Conservation (phyloP, 2,113 vertebrate genomes). For the Ammodramus savannarum region DNA sequence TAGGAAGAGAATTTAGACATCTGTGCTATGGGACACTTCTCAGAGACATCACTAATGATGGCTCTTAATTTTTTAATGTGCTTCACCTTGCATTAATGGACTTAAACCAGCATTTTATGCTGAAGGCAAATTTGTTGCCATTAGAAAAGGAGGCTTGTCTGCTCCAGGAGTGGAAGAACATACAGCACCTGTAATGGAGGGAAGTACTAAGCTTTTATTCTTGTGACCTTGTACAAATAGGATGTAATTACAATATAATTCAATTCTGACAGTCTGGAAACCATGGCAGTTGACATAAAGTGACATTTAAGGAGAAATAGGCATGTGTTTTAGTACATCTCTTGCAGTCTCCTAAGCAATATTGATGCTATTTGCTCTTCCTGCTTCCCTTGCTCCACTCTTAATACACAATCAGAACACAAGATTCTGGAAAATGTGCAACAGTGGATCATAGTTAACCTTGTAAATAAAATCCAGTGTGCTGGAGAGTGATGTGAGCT, state of each 20-base stretch:
- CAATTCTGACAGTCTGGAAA: background rate
- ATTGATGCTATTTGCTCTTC: background rate
- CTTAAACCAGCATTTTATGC: background rate
- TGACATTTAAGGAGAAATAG: background rate
- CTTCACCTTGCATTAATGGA: background rate
- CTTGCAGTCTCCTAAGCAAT: background rate
- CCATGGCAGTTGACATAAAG: background rate
- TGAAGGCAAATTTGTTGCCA: background rate
- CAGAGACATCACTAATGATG: background rate
- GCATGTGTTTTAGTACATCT: background rate
- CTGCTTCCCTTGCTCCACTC: background rate
- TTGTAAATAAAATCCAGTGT: background rate
- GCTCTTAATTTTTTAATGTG: background rate
- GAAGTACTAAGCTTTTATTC: background rate
- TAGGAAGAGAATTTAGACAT: background rate
- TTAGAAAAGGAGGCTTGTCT: background rate
- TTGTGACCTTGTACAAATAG: background rate
- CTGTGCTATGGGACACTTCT: background rate
- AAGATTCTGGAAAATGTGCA: background rate
- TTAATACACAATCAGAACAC: rapidly evolving
- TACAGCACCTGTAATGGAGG: background rate
- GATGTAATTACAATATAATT: conserved; percentile 10
- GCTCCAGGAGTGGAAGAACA: background rate
- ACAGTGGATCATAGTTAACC: background rate
- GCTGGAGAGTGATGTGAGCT: background rate